Base-by-base conservation (phyloP, 2,888 invertebrate genomes). In the Acronicta leporina region DNA sequence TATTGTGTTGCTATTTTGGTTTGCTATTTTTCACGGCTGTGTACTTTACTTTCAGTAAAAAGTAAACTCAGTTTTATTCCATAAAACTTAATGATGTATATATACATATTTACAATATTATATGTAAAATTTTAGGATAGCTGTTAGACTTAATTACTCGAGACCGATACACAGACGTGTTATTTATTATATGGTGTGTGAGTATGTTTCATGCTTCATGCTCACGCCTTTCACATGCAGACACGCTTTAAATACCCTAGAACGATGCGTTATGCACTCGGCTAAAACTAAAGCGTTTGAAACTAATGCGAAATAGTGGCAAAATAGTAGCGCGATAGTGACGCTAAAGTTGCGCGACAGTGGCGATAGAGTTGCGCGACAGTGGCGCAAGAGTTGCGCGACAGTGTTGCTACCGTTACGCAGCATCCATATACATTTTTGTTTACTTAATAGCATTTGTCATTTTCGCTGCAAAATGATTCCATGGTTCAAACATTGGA, bases 201-300 rank as follows among this genome's bases (percentile, higher is more conserved):
- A 46, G 33, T 66, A 50, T 47, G 38, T 57, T 20, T 48, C 71
- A 73, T 75, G 73, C 57, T 50, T 63, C 69, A 66, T 73, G 74
- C 76, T 48, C 57, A 68, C 62, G 48, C 51, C 61, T 66, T 66
- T 67, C 51, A 51, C 58, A 80, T 68, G 63, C 75, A 55, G 16
- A 15, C 55, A 48, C 20, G 9, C 38, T 38, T 47, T 3, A 20
- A 20, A 47, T 35, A 38, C 45, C 40, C 5, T 16, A 16, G n/a
- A 51, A n/a, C 51, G 41, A 43, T 20, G 43, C 15, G 6, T 27
- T 42, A 38, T 68, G 25, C 16, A 54, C 42, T 55, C 20, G 10
- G 10, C 25, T 11, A 20, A 9, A 20, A 13, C 20, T n/a, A 25
- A 5, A 43, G 15, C 13, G n/a, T 25, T 43, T 13, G 7, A 43